Evolutionary conservation across 2,113 vertebrate species (phyloP), one percentile per base, ranked within the genome.

Genomic region (Rutilus rutilus): DNA sequence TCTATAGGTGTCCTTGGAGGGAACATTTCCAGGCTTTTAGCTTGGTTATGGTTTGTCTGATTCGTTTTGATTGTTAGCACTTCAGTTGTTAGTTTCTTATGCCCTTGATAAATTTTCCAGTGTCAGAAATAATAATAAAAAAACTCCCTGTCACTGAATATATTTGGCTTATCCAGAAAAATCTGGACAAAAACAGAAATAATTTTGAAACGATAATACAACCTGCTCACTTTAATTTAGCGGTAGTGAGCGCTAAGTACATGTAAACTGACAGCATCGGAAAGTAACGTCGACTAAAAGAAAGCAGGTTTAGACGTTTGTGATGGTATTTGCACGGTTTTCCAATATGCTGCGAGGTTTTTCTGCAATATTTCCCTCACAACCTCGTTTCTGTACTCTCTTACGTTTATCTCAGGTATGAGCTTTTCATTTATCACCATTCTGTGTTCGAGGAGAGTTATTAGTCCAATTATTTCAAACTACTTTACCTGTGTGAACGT

Each of bases 371-470:
- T 74, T n/a, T 42, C n/a, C 36, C 11, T 50, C 73, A 76, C 27
- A 69, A 9, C 19, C 25, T 80, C 6, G 73, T 59, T 74, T 71
- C 74, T 73, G 21, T 33, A 60, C 19, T 78, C 25, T 86, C 73
- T 65, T 30, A 71, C 78, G 25, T 65, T 50, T 52, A 69, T 75
- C 80, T 88, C 81, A 81, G 77, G 87, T 84, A 77, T 69, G 71
- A 54, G 62, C 39, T 62, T 77, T 64, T 14, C 30, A 80, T 82
- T 86, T 64, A 64, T 14, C 54, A 36, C 17, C 33, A 14, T 84
- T n/a, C 5, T 77, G 74, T 85, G 36, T 76, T 80, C 30, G 39
- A 65, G 78, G 77, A 79, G 33, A 39, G 36, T 42, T 60, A 17
- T 60, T 60, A 25, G 71, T 75, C 73, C 6, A 39, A 39, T 79